These are phyloP conservation scores for Phania funesta DNA, from an alignment of 2,888 invertebrate species.

Conservation along the genomic window DNA sequence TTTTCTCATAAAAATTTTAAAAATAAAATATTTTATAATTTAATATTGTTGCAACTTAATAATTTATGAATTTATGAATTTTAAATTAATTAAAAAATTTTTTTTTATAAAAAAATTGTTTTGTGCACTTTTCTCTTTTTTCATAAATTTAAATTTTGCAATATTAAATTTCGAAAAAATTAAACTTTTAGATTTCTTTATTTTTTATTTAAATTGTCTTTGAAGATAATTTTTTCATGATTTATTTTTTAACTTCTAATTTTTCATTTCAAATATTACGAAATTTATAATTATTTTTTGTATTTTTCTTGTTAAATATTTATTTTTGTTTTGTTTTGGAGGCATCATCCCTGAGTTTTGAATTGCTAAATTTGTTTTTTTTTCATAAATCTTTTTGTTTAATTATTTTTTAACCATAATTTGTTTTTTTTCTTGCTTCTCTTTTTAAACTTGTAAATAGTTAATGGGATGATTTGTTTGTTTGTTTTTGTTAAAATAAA, in stretches of 20 bases:
- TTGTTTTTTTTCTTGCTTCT: slow-evolving; percentile 6
- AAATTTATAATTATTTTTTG: slow-evolving; percentile 52
- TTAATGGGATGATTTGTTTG: slow-evolving; percentile 62
- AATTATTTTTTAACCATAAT: slow-evolving; percentile 33
- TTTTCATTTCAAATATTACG: slow-evolving; percentile 66
- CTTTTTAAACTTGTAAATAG: slow-evolving; percentile 52
- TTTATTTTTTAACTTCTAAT: slow-evolving; percentile 17
- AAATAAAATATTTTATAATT: background rate
- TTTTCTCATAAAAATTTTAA: too few species aligned
- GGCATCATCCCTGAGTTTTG: slow-evolving; percentile 80
- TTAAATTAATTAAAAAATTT: background rate
- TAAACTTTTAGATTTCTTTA: slow-evolving; percentile 18
- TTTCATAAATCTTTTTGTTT: slow-evolving; percentile 48
- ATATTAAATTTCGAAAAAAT: slow-evolving; percentile 22
- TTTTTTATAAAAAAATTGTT: slow-evolving; percentile 6
- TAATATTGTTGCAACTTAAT: background rate
- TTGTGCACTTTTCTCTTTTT: slow-evolving; percentile 23
- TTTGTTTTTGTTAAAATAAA: slow-evolving; percentile 18
- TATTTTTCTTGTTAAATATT: slow-evolving; percentile 70
- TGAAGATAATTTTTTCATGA: slow-evolving; percentile 37
- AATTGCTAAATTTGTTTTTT: slow-evolving; percentile 72
- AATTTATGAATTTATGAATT: background rate
- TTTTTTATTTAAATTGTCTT: too few species aligned
- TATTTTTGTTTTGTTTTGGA: slow-evolving; percentile 76
- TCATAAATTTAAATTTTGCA: slow-evolving; percentile 5